Conservation (phyloP, 2,888 invertebrate genomes). For the Allolobophora icterica region DNA sequence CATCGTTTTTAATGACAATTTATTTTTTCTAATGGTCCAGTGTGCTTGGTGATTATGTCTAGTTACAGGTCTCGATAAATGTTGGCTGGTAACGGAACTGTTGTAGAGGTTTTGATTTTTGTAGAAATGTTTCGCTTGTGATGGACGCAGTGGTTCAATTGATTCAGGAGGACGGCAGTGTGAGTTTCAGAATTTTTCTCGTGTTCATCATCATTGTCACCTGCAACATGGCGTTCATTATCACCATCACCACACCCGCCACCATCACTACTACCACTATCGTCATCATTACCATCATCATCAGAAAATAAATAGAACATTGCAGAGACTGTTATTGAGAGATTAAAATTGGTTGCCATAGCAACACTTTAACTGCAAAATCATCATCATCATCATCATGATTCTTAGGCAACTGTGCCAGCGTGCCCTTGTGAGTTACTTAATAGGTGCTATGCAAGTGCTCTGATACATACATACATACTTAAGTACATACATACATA, state of each 20-base stretch:
- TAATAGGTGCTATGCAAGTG: no score
- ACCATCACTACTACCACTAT: neutral
- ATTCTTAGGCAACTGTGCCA: no score
- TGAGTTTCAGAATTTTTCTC: constrained; percentile 53
- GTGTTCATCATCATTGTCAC: neutral
- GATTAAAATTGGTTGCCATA: neutral
- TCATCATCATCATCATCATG: no score
- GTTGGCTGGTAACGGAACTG: neutral
- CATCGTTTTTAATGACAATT: neutral
- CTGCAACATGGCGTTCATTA: neutral
- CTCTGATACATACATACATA: no score
- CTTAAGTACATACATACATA: no score
- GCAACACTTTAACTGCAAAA: no score
- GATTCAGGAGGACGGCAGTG: constrained; percentile 70
- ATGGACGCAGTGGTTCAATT: constrained; percentile 88
- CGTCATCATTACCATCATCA: no score
- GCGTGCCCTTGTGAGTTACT: no score
- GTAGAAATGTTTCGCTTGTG: constrained; percentile 74
- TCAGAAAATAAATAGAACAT: neutral
- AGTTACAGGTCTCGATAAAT: neutral
- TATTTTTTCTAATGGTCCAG: neutral
- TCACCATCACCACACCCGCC: neutral
- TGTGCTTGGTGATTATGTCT: neutral
- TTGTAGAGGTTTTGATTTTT: constrained; percentile 37
- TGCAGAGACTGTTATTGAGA: neutral